Conservation (phyloP, 37 sponge, comb jelly and placozoan genomes). For the Ianthella basta region DNA sequence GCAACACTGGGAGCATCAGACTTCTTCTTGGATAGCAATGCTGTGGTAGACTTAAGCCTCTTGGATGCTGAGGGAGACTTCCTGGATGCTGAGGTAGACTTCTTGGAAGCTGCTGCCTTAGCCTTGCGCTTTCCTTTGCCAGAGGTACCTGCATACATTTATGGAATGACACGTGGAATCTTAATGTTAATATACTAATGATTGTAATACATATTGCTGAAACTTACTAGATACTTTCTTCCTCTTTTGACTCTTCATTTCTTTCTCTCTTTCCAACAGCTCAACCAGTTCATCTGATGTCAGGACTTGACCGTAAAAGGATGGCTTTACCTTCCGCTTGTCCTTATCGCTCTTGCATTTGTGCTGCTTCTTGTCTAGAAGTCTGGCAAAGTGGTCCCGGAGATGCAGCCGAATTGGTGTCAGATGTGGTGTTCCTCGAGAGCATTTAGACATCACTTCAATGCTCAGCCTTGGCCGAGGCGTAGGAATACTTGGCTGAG, state of each 20-base stretch:
- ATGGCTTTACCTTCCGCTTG: background rate
- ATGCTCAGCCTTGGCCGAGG: slow-evolving; percentile 10
- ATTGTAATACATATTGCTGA: too few relatives aligned
- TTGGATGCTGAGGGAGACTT: too few relatives aligned
- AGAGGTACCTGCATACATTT: too few relatives aligned
- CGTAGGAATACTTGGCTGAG: background rate
- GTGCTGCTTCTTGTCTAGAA: background rate
- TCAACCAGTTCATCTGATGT: background rate
- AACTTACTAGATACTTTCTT: too few relatives aligned
- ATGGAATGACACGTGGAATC: too few relatives aligned
- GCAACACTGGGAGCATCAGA: too few relatives aligned
- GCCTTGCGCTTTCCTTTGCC: too few relatives aligned
- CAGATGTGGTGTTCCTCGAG: background rate
- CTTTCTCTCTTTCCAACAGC: background rate
- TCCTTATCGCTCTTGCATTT: background rate
- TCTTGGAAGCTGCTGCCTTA: too few relatives aligned
- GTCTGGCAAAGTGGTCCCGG: slow-evolving; percentile 10
- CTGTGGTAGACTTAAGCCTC: too few relatives aligned
- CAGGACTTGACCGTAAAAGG: background rate
- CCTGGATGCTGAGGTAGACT: too few relatives aligned
- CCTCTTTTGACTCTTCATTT: background rate
- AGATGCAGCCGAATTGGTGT: slow-evolving; percentile 5
- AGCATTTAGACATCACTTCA: slow-evolving; percentile 21
- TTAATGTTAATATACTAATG: too few relatives aligned
- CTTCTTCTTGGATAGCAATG: too few relatives aligned